Conservation (phyloP, 2,888 invertebrate genomes). For the Xanthorhoe designata region DNA sequence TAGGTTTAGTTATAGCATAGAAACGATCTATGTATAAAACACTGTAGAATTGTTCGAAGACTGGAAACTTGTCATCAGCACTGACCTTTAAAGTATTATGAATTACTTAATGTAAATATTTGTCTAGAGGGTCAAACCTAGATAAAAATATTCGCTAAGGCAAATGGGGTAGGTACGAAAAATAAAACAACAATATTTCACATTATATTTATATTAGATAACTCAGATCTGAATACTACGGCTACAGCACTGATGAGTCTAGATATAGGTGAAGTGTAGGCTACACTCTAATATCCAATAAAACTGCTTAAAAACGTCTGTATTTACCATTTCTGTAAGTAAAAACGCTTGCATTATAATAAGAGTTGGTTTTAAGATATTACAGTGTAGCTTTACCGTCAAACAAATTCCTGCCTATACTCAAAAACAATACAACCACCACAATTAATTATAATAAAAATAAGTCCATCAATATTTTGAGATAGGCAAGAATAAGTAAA, state of each 20-base stretch:
- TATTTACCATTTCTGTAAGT: not conserved
- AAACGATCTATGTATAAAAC: too few species aligned
- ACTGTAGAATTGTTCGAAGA: too few species aligned
- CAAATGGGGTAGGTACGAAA: slow-evolving; percentile 48
- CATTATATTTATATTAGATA: slow-evolving; percentile 82
- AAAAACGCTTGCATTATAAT: not conserved
- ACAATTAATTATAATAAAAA: slow-evolving; percentile 14
- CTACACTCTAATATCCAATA: slow-evolving; percentile 24
- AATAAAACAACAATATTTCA: slow-evolving; percentile 80
- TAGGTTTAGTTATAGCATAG: too few species aligned
- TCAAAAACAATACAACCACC: slow-evolving; percentile 27
- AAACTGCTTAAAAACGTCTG: not conserved
- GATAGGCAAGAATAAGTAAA: slow-evolving; percentile 44
- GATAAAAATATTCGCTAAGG: slow-evolving; percentile 55
- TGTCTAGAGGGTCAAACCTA: not conserved
- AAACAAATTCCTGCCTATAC: slow-evolving; percentile 35
- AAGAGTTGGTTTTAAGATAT: not conserved
- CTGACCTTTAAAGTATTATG: too few species aligned
- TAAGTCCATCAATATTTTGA: slow-evolving; percentile 24
- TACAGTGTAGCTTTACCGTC: slow-evolving; percentile 24
- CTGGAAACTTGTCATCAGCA: too few species aligned
- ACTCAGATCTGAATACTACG: slow-evolving; percentile 77
- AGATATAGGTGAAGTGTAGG: slow-evolving; percentile 23
- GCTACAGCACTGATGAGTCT: slow-evolving; percentile 57
- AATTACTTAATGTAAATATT: too few species aligned